phyloP scores from a whole-genome alignment of 92 coral and sea anemone species.

The Palythoa grandis region DNA sequence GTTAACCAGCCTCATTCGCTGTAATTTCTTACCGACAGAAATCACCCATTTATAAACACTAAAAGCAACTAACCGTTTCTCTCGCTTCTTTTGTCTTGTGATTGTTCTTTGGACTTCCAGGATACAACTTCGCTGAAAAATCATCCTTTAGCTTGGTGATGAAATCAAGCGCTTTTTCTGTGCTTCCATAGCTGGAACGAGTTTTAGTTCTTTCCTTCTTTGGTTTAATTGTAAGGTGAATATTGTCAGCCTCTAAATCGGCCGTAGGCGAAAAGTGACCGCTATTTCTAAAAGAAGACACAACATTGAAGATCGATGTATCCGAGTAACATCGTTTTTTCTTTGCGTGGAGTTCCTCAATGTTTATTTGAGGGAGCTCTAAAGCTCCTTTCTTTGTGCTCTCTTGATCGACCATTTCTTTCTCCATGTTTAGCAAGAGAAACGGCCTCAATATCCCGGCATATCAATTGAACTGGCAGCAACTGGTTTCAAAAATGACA shows the following conservation, averaged over 20 bases:
- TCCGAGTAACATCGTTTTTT: slow-evolving; percentile 26
- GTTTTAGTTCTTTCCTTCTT: slow-evolving; percentile 26
- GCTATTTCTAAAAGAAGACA: slow-evolving; percentile 19
- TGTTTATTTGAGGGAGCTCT: slow-evolving; percentile 13
- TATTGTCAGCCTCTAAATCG: neutral
- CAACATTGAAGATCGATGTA: slow-evolving; percentile 26
- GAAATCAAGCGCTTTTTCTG: slow-evolving; percentile 41
- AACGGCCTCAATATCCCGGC: neutral
- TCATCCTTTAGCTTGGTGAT: slow-evolving; percentile 35
- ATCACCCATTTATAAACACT: neutral
- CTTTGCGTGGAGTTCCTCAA: neutral
- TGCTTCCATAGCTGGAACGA: slow-evolving; percentile 27
- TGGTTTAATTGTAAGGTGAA: slow-evolving; percentile 29
- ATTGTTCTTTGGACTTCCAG: slow-evolving; percentile 12
- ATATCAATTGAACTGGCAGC: neutral
- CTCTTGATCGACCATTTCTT: slow-evolving; percentile 27
- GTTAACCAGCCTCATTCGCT: neutral
- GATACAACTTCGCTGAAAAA: slow-evolving; percentile 32
- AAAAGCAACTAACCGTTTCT: slow-evolving; percentile 37
- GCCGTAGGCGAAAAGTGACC: slow-evolving; percentile 18
- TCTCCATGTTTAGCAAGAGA: neutral
- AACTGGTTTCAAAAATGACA: neutral
- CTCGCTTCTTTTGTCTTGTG: slow-evolving; percentile 9
- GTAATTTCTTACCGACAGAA: neutral
- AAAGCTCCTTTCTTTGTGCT: slow-evolving; percentile 11